A percentile compares a stretch with the other conserved stretches of the same genome.
These are phyloP conservation scores for Xerus rutilus DNA, from an alignment of 2,797 vertebrate genomes.

Conservation along the genomic window DNA sequence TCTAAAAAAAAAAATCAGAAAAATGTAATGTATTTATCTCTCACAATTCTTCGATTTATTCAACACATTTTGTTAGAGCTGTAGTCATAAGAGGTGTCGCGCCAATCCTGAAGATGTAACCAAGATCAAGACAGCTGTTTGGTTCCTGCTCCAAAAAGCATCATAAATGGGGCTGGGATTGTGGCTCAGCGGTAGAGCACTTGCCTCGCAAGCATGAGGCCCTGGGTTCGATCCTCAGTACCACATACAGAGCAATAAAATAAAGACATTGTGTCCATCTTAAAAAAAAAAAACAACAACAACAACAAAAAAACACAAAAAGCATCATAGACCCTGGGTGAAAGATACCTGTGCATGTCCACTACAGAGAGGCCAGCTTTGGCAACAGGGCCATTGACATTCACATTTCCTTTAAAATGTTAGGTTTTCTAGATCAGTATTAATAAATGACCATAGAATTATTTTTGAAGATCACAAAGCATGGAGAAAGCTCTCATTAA, in stretches of 20 bases:
- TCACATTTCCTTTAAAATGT: constrained; percentile 27
- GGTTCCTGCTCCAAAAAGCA: neutral
- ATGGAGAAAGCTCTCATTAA: constrained; percentile 19
- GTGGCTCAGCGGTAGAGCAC: too few relatives aligned
- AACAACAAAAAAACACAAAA: too few relatives aligned
- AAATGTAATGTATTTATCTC: neutral
- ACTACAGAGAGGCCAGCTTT: neutral
- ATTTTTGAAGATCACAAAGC: constrained; percentile 17
- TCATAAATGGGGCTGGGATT: too few relatives aligned
- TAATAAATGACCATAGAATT: neutral
- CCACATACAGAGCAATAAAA: too few relatives aligned
- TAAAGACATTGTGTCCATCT: too few relatives aligned
- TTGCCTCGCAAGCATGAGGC: too few relatives aligned
- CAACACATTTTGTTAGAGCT: neutral
- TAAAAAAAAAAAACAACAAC: too few relatives aligned
- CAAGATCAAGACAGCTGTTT: neutral
- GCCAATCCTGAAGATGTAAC: neutral
- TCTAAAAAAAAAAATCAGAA: neutral
- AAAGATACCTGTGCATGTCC: neutral
- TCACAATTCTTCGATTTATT: neutral
- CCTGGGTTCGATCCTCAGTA: too few relatives aligned
- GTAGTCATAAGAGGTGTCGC: neutral
- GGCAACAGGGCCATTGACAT: neutral
- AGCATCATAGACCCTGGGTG: neutral
- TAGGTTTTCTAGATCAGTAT: neutral